Percentiles rank a stretch among this genome's conserved stretches.
These are phyloP conservation scores for Mamestra brassicae DNA, from an alignment of 2,888 invertebrate species.

Conservation along the genomic window DNA sequence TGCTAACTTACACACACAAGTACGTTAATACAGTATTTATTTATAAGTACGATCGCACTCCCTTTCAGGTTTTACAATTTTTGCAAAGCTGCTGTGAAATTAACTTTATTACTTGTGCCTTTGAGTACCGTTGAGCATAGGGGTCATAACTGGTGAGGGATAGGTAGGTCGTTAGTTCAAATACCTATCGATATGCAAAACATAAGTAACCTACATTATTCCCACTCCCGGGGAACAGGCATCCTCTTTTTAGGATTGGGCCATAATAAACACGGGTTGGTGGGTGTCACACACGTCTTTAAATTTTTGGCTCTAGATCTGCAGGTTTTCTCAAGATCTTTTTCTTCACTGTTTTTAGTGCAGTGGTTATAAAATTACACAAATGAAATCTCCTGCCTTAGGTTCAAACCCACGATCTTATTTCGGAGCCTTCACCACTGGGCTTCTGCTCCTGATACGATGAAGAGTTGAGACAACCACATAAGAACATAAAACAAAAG, in stretches of 20 bases:
- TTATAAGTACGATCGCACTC: constrained; percentile 30
- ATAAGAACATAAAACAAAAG: no score
- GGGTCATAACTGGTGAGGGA: not conserved
- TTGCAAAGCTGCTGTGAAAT: constrained; percentile 15
- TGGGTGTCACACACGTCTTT: not conserved
- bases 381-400: not conserved
- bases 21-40: constrained; percentile 31
- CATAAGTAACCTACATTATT: no score
- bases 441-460: not conserved
- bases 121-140: not conserved
- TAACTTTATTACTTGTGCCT: not conserved
- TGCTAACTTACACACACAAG: constrained; percentile 50
- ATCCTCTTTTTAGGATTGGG: no score
- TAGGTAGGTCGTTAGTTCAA: not conserved
- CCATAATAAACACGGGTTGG: no score
- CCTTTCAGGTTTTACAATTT: constrained; percentile 8
- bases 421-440: no score
- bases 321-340: no score
- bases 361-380: not conserved
- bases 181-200: not conserved
- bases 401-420: not conserved
- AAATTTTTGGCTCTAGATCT: not conserved
- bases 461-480: not conserved
- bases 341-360: not conserved
- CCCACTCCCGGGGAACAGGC: no score